A percentile compares a stretch with the other conserved stretches of the same genome.
Evolutionary conservation across 2,113 vertebrate genomes (phyloP).

Genomic region (Nothobranchius kuhntae): DNA sequence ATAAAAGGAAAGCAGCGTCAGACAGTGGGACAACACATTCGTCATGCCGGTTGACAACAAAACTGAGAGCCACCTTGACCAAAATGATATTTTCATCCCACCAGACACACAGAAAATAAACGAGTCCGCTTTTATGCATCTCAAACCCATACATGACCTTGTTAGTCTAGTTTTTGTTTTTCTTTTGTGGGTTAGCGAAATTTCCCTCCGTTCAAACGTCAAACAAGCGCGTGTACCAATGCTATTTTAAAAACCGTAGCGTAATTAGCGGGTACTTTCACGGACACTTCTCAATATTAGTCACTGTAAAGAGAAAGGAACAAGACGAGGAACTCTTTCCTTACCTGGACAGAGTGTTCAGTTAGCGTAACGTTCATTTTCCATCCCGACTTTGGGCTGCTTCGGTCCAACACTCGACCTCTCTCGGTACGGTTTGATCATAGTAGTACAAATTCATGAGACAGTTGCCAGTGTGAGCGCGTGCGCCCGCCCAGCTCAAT

Average conservation of each 20-base stretch:
- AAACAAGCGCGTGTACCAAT: constrained; percentile 53
- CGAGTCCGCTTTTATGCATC: background rate
- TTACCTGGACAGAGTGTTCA: constrained; percentile 69
- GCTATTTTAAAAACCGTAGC: constrained; percentile 31
- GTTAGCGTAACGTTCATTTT: constrained; percentile 51
- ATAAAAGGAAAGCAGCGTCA: constrained; percentile 3
- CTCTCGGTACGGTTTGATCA: constrained; percentile 43
- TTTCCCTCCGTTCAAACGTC: constrained; percentile 46
- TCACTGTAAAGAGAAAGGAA: background rate
- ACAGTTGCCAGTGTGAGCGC: constrained; percentile 48
- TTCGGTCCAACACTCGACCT: constrained; percentile 7
- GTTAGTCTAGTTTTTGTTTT: background rate
- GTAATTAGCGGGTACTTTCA: constrained; percentile 20
- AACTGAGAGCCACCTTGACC: constrained; percentile 11
- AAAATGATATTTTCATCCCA: background rate
- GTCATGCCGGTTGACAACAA: background rate
- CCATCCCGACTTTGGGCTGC: constrained; percentile 32
- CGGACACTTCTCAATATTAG: constrained; percentile 1
- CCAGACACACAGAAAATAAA: background rate
- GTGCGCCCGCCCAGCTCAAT: constrained; percentile 44
- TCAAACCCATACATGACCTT: background rate
- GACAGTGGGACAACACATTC: background rate
- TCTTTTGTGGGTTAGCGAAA: background rate
- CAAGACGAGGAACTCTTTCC: background rate
- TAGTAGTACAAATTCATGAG: constrained; percentile 70